Evolutionary conservation across 2,797 vertebrate species (phyloP), one percentile per base, ranked within the genome.

Genomic region (Bovichtus diacanthus): DNA sequence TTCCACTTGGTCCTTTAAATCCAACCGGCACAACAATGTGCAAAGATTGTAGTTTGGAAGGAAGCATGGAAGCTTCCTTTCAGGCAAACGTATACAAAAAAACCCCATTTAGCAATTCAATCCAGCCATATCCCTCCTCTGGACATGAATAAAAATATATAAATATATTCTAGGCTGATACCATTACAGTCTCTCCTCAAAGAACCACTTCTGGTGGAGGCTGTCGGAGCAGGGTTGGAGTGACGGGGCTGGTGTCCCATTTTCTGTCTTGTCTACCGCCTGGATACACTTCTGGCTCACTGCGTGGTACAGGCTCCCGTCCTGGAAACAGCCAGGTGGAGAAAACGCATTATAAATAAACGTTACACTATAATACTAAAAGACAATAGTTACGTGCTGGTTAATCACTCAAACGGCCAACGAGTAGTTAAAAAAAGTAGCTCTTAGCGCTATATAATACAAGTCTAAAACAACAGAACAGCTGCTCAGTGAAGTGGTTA

Each of bases 141-240:
- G 36, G 27, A 67, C 27, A 27, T 59, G 44, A 70, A 62, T 36
- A 61, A 70, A 75, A 63, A 47, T 0, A 23, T 0, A 38, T 18
- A 58, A 5, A 31, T n/a, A 55, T 27, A 36, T 62, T 43, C 12
- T 41, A 1, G 9, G 9, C 34, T 19, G 49, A 51, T 36, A 67
- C 19, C 16, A 9, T 79, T 87, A 93, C 2, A 71, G 90, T 81
- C 88, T 94, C 80, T 97, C 97, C 92, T 95, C 94, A 88, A 99
- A 99, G 92, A 96, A 96, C 98, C 98, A 99, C 85, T 95, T 96
- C 87, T 99, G 98, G 68, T 87, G 76, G 41, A 88, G 88, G 0
- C 91, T 95, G 89, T 90, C 46, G 0, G 93, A 90, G 84, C 98
- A 99, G 0, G 95, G 93, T 29, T 92, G 93, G 39, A 99, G 87